Evolutionary conservation across 2,797 vertebrate species (phyloP).

Genomic region (Coregonus sp.): DNA sequence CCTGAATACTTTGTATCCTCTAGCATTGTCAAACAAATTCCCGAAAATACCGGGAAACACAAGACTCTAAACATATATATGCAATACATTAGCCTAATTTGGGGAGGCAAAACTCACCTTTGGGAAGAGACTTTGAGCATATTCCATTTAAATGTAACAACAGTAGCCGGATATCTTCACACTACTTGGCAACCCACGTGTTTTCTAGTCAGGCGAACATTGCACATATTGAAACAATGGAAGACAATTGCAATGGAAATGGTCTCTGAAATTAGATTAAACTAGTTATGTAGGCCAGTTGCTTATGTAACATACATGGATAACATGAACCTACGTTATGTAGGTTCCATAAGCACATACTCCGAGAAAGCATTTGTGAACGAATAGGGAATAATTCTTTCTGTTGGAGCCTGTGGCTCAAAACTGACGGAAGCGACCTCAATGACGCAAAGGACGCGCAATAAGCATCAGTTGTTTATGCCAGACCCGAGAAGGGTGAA

Average conservation of each 20-base stretch:
- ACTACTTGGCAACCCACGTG: conserved; percentile 68
- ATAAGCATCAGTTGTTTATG: conserved; percentile 15
- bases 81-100: conserved; percentile 30
- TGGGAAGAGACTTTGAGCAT: conserved; percentile 27
- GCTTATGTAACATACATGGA: neutral
- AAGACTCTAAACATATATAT: neutral
- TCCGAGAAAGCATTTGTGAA: neutral
- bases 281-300: neutral
- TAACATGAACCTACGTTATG: neutral
- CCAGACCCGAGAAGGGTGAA: neutral
- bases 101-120: conserved; percentile 24
- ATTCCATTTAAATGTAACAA: conserved; percentile 19
- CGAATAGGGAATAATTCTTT: neutral
- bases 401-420: neutral
- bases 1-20: neutral
- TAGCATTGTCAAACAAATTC: neutral
- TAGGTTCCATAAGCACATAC: conserved; percentile 5
- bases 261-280: neutral
- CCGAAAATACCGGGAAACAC: neutral
- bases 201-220: conserved; percentile 45
- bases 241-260: conserved; percentile 49
- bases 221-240: conserved; percentile 64
- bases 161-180: conserved; percentile 62
- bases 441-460: conserved; percentile 42
- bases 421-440: neutral